Conservation (phyloP, 2,888 invertebrate species). For the Acrocera orbiculus region DNA sequence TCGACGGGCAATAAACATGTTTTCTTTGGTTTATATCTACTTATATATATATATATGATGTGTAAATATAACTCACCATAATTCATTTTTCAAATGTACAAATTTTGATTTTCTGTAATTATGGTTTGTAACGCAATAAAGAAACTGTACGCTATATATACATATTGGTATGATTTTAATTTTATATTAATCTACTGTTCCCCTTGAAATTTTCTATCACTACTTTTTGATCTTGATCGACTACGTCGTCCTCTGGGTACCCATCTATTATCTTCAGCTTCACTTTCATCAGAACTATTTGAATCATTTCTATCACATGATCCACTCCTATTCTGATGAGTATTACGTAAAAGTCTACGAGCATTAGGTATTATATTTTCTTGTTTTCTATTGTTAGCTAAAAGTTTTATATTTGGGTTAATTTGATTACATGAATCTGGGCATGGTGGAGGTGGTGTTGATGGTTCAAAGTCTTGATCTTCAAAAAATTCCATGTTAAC, state of each 20-base stretch:
- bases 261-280: slow-evolving; percentile 17
- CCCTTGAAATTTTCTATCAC: slow-evolving; percentile 15
- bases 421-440: slow-evolving; percentile 12
- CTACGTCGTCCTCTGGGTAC: slow-evolving; percentile 16
- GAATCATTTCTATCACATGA: slow-evolving; percentile 10
- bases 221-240: slow-evolving; percentile 18
- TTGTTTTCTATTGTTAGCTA: slow-evolving; percentile 1
- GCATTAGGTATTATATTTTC: not conserved
- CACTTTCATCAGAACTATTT: slow-evolving; percentile 18
- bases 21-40: too few relatives aligned
- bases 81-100: too few relatives aligned
- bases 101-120: too few relatives aligned
- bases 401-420: slow-evolving; percentile 9
- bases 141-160: too few relatives aligned
- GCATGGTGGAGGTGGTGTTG: slow-evolving; percentile 17
- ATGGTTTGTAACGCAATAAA: too few relatives aligned
- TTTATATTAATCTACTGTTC: too few relatives aligned
- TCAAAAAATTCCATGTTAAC: slow-evolving; percentile 19
- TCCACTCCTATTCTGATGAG: slow-evolving; percentile 7
- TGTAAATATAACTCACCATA: too few relatives aligned
- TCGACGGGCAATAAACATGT: too few relatives aligned
- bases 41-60: too few relatives aligned
- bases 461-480: slow-evolving; percentile 17
- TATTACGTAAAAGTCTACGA: slow-evolving; percentile 6
- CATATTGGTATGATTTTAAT: too few relatives aligned